A percentile compares a stretch with the other conserved stretches of the same genome.
These are phyloP conservation scores for Drosophila putrida DNA, from an alignment of 2,888 invertebrate genomes.

Conservation along the genomic window DNA sequence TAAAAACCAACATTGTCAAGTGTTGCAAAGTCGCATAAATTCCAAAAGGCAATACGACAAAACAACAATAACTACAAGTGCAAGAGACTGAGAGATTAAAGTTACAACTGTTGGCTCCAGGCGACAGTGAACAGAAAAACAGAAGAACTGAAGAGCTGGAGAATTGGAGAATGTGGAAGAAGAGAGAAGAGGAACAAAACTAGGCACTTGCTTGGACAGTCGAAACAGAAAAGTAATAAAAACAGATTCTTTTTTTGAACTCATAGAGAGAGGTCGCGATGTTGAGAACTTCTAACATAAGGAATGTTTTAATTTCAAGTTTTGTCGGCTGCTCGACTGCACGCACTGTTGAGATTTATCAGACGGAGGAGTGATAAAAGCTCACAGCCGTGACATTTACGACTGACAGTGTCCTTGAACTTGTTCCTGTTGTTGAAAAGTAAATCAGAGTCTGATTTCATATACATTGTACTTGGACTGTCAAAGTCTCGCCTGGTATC, in stretches of 20 bases:
- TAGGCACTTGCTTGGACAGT: conserved; percentile 14
- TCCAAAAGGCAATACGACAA: conserved; percentile 31
- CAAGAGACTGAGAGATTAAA: conserved; percentile 26
- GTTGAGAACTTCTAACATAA: conserved; percentile 43
- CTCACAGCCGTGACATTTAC: conserved; percentile 45
- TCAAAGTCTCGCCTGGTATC: conserved; percentile 11
- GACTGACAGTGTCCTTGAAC: conserved; percentile 62
- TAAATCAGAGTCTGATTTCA: conserved; percentile 39
- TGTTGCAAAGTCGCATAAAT: conserved; percentile 69
- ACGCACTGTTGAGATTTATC: conserved; percentile 51
- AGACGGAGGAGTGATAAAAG: conserved; percentile 33
- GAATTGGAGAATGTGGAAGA: background rate
- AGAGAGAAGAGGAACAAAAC: background rate
- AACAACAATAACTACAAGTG: conserved; percentile 2
- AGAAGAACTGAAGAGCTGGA: background rate
- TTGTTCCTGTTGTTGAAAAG: conserved; percentile 36
- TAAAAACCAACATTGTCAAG: conserved; percentile 26
- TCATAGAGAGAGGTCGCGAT: conserved; percentile 24
- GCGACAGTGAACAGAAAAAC: background rate
- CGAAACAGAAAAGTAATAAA: conserved; percentile 28
- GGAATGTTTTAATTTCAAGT: conserved; percentile 80
- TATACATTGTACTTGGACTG: conserved; percentile 7
- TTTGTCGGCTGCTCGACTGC: conserved; percentile 25
- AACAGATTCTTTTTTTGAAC: conserved; percentile 10
- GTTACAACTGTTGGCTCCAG: conserved; percentile 19